Evolutionary conservation across 2,888 invertebrate species (phyloP), one percentile per base, ranked within the genome.

Genomic region (Latrodectus hesperus): DNA sequence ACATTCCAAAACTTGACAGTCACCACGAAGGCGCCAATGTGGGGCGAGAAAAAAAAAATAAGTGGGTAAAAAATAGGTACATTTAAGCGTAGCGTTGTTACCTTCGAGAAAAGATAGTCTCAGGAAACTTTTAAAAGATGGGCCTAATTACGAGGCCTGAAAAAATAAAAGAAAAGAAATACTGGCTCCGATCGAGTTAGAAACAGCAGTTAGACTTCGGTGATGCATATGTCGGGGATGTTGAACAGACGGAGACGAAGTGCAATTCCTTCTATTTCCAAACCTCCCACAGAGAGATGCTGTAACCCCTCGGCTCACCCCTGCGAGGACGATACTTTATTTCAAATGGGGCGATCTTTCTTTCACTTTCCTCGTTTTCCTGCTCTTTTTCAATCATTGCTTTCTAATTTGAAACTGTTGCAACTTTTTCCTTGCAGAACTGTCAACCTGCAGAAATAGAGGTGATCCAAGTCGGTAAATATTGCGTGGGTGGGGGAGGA

Each of bases 211-310:
- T 38, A 38, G 38, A 38, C 38, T 38, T 38, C 67, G 79, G 70
- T 73, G 86, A 87, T 87, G 81, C 86, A 87, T 87, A 77, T 53
- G 86, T 53, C 72, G 72, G 76, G 81, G 86, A 87, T 87, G 86
- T 73, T 73, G 76, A 72, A 67, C 86, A 87, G 86, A 87, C 86
- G 76, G 53, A 86, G 85, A 86, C 80, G 85, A 71, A 86, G 74
- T 74, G 81, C 86, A 87, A 87, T 87, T 81, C 81, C 86, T 87
- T 77, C 86, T 77, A 71, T 87, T 87, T 87, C 86, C 38, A 71
- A 85, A 87, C 81, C 86, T 77, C 81, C 86, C 86, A 86, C 81
- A 16, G 76, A 71, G 81, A 75, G 67, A 71, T 22, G 22, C 22
- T 49, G 64, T 16, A 73, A 22, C 71, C 64, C 72, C 84, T 49